Evolutionary conservation across 2,888 invertebrate species (phyloP), one percentile per base, ranked within the genome.

Genomic region (Lumbricus terrestris): DNA sequence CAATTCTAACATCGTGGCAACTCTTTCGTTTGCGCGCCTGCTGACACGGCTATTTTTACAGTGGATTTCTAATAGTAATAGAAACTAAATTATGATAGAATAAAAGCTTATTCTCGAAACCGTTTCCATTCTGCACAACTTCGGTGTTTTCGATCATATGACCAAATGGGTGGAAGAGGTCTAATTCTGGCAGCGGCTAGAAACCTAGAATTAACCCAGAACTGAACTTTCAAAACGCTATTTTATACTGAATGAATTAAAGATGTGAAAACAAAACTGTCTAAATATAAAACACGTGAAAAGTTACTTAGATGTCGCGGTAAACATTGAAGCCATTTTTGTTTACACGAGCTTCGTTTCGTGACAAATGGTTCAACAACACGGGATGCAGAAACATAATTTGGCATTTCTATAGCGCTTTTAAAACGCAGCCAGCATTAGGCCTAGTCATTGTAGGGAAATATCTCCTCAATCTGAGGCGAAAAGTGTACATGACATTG

Each of bases 321-420:
- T 85, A 85, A 85, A 85, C 85, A 85, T 85, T 85, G 85, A 85
- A 85, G 85, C 35, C 85, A 85, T 85, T 85, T 13, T 69, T 69
- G 69, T 69, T 29, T 69, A 69, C 23, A 6, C 54, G 2, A 54
- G 23, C 29, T 29, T 54, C 54, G 2, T 23, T 11, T n/a, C 29
- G 11, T 11, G 54, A 8, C n/a, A 54, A 54, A 29, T n/a, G 29
- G 69, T n/a, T 69, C 47, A 69, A 69, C n/a, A n/a, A 69, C 69
- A 69, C 69, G n/a, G 69, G 8, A n/a, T 69, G 11, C 29, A 69
- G n/a, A 8, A 69, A 69, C n/a, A 16, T 11, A 47, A 0, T 0
- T n/a, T n/a, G 11, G 8, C n/a, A 69, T 69, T 69, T 69, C n/a
- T 69, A n/a, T 69, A 69, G 69, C 69, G 69, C 69, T 69, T 18